Base-by-base conservation (phyloP, 2,113 vertebrate genomes). In the Austrofundulus limnaeus region DNA sequence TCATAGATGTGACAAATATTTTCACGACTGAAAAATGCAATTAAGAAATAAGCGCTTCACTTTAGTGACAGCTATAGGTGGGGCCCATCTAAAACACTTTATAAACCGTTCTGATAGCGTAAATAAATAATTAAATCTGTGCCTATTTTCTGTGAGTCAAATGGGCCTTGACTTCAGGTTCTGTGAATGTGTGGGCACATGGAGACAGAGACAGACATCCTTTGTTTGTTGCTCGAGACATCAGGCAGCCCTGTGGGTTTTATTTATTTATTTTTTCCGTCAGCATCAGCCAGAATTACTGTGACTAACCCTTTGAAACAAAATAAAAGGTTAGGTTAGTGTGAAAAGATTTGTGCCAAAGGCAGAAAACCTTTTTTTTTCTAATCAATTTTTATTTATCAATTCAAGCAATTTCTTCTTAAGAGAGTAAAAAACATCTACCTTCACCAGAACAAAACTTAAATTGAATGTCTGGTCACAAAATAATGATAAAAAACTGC, bases 141-240 rank as follows among this genome's bases (percentile, higher is more conserved):
- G 68, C 60, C 48, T 70, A 56, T 78, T 72, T 81, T 50, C 31
- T 62, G 41, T 39, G 47, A 75, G 64, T 68, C 12, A 54, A 81
- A 66, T 54, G 41, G 24, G 34, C 54, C 60, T 67, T 71, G 74
- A 81, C 70, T 70, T 63, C 20, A 28, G 53, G 20, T 50, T 85
- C 21, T 64, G 48, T 70, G 51, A 76, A 57, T 45, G 57, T 73
- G 77, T 71, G 54, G 61, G 67, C 67, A 68, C 39, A 23, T 13
- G 31, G 42, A 53, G 41, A 7, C 56, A 43, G 55, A 53, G 34
- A 37, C 23, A 70, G 37, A 61, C 47, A 56, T 47, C 63, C 66
- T 75, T 66, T 48, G 55, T 77, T 14, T 66, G 71, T 54, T 47
- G 3, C 71, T 57, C 38, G 28, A 79, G 56, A 72, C 70, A 69